Conservation (phyloP, 2,888 invertebrate species). For the Strigamia transsilvanica region DNA sequence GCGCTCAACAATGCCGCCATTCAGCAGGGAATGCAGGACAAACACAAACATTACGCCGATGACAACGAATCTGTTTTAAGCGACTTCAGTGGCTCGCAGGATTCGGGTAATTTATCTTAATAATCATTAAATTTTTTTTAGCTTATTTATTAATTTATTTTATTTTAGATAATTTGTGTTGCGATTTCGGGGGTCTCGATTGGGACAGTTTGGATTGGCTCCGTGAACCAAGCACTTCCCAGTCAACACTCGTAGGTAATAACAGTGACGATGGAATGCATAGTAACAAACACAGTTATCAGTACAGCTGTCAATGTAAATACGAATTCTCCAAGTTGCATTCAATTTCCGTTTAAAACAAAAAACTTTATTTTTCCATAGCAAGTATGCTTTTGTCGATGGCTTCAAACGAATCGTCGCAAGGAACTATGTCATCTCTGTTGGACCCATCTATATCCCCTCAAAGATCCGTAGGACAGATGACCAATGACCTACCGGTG, state of each 20-base stretch:
- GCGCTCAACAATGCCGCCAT: slow-evolving; percentile 50
- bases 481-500: slow-evolving; percentile 24
- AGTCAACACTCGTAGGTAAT: background rate
- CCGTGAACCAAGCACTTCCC: slow-evolving; percentile 33
- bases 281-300: background rate
- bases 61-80: slow-evolving; percentile 52
- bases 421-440: slow-evolving; percentile 50
- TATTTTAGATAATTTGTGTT: slow-evolving; percentile 37
- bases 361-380: background rate
- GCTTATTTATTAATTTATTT: background rate
- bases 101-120: slow-evolving; percentile 1
- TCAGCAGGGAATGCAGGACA: slow-evolving; percentile 50
- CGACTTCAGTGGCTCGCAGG: slow-evolving; percentile 49
- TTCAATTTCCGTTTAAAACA: background rate
- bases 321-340: background rate
- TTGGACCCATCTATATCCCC: slow-evolving; percentile 52
- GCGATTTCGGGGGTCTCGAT: slow-evolving; percentile 36
- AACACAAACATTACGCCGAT: slow-evolving; percentile 41
- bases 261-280: slow-evolving; percentile 10
- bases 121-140: background rate
- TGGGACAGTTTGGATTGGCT: slow-evolving; percentile 53
- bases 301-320: slow-evolving; percentile 24
- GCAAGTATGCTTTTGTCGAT: background rate
- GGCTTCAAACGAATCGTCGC: slow-evolving; percentile 12
- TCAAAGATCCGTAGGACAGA: slow-evolving; percentile 31